These are phyloP conservation scores for Yponomeuta cagnagella DNA, from an alignment of 2,888 invertebrate species.

Conservation along the genomic window DNA sequence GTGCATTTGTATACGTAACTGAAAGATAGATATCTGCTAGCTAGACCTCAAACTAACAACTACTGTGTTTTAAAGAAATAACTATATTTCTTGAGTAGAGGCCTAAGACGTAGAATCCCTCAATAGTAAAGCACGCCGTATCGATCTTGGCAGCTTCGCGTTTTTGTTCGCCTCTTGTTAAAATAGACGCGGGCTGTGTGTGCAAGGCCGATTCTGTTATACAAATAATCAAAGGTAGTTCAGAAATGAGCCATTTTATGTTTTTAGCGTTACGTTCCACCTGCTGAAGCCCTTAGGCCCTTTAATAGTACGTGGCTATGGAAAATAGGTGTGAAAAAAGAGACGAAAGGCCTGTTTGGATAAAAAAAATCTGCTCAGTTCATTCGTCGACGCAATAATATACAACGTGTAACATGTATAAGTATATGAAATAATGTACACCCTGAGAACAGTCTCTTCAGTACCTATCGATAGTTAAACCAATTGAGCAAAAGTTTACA, in stretches of 20 bases:
- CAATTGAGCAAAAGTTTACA: too few relatives aligned
- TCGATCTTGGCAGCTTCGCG: neutral
- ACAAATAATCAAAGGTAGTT: neutral
- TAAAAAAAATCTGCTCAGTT: too few relatives aligned
- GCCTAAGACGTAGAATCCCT: neutral
- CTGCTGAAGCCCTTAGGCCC: neutral
- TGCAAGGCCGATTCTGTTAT: slow-evolving; percentile 1
- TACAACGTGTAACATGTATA: too few relatives aligned
- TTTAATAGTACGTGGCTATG: neutral
- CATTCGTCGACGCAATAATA: too few relatives aligned
- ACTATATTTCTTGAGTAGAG: neutral
- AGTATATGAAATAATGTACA: too few relatives aligned
- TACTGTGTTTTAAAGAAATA: neutral
- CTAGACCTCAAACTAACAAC: too few relatives aligned
- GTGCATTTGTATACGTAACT: too few relatives aligned
- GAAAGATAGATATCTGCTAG: too few relatives aligned
- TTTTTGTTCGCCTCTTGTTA: neutral
- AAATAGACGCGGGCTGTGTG: neutral
- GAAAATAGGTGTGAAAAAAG: too few relatives aligned
- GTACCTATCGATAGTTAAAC: too few relatives aligned
- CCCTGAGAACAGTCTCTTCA: too few relatives aligned
- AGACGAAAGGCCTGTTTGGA: too few relatives aligned
- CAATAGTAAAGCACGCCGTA: neutral
- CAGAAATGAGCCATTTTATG: neutral
- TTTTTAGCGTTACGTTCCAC: neutral